Evolutionary conservation across 2,888 invertebrate genomes (phyloP), one percentile per base, ranked within the genome.

Genomic region (Pachycephus smyrnensis): DNA sequence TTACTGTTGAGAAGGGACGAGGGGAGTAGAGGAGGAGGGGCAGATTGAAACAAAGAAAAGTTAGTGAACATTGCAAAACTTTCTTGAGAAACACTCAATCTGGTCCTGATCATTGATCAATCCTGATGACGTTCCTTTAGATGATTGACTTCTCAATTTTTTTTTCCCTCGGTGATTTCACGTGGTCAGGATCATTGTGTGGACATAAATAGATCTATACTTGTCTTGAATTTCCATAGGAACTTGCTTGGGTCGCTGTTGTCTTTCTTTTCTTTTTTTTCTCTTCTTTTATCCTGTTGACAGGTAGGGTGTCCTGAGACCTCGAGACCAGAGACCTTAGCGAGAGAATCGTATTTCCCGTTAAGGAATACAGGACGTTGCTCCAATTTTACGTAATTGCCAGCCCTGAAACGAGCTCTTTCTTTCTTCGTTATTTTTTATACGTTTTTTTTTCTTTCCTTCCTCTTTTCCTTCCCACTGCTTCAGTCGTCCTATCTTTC

Each of bases 311-410:
- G 55, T 23, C 55, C 55, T 55, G 55, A 55, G 55, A 55, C 55
- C 23, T 55, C 55, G 55, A 55, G 55, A 55, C 55, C 55, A 23
- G 71, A 71, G 71, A 71, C 32, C 71, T 33, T 33, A 33, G 23
- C 55, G 3, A 71, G 71, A 31, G 71, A 71, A 71, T 71, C 71
- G 71, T 31, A 31, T 33, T 31, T 31, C 71, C 32, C 33, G 71
- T 32, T 33, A 71, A 71, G 33, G 33, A 71, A 71, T 32, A 71
- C 31, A 71, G 71, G 31, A 33, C 71, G 71, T 71, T 33, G 33
- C 71, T 71, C 71, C 32, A 71, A 71, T 33, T 71, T 71, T 71
- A 71, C 71, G 71, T 71, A 71, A 71, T 71, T 33, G 71, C 71
- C 33, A 71, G 31, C 71, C 71, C 71, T 71, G 71, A 71, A 71